Evolutionary conservation across 2,113 vertebrate species (phyloP), one percentile per base, ranked within the genome.

Genomic region (Lichenostomus cassidix): DNA sequence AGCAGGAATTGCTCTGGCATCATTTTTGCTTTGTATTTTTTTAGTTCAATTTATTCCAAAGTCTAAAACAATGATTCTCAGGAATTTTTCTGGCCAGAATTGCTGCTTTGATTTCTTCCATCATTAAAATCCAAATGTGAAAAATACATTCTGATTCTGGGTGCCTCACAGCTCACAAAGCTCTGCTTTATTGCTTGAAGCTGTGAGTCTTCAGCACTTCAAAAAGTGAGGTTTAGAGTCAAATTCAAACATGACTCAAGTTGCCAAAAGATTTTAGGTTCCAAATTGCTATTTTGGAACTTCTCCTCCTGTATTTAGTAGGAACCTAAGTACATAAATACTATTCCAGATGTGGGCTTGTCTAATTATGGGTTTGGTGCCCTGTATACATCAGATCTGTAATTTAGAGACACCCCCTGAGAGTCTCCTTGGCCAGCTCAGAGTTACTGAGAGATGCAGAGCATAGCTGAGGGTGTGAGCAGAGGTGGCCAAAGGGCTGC

Each of bases 381-480:
- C 67, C 62, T 76, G 21, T 69, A 3, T 41, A 31, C 28, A n/a
- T 68, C 20, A 39, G 50, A 64, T 85, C 2, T 59, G 12, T 76
- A 65, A 74, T 55, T 73, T 31, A 70, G 83, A 42, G 55, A 83
- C 60, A 64, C 24, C 14, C 60, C 37, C 39, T 24, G 69, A 63
- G 50, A 39, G 41, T 31, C 58, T 13, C 67, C 37, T 4, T 53
- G 31, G 28, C 39, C 64, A 87, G 46, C 25, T 27, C 23, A 46
- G 83, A 55, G 37, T 46, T 89, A 4, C 73, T 64, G 69, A 13
- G 0, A 1, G 60, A 46, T 77, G 80, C n/a, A 53, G n/a, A 19
- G 19, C 0, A 1, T n/a, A 20, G 35, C 53, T 1, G 0, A 65
- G 52, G 29, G 15, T 44, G 15, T 20, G 50, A 74, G 70, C 1